Evolutionary conservation across 2,797 vertebrate species (phyloP), one percentile per base, ranked within the genome.

Genomic region (Acrossocheilus fasciatus): DNA sequence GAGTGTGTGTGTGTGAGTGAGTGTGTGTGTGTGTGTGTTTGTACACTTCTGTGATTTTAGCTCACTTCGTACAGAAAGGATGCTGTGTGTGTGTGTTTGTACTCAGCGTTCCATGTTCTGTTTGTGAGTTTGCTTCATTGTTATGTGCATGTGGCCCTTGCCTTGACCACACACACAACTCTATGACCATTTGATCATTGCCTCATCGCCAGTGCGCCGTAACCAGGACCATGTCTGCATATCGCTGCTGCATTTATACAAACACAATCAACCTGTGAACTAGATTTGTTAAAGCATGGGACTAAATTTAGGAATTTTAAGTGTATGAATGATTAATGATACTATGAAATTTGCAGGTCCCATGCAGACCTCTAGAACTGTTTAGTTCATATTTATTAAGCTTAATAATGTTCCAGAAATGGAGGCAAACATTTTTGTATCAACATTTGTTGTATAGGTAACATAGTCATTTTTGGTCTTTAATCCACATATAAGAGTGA

Each of bases 121-220:
- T 94, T 91, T 90, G 90, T 92, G 88, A 75, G 89, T 93, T 92
- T 87, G 83, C 88, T 66, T 87, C 90, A 91, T 93, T 89, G 88
- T 90, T 91, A 92, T 92, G 88, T 93, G 95, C 95, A 94, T 94
- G 94, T 88, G 91, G 86, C 90, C 89, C 89, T 92, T 90, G 91
- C 92, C 91, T 89, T 92, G 86, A 90, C 87, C 79, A 84, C 79
- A 88, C 52, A 43, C 85, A 87, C 52, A 87, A 90, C 91, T 92
- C 87, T 88, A 90, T 88, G 83, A 90, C 92, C 94, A 95, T 91
- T 80, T 81, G 70, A 82, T 91, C 91, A 91, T 90, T 66, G 86
- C 90, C 77, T 89, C 87, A 91, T 89, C 59, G 50, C 89, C 85
- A 72, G 30, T 76, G 69, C 81, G 72, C 52, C 36, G 70, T 81